Conservation (phyloP, 2,888 invertebrate genomes). For the Melieria omissa region DNA sequence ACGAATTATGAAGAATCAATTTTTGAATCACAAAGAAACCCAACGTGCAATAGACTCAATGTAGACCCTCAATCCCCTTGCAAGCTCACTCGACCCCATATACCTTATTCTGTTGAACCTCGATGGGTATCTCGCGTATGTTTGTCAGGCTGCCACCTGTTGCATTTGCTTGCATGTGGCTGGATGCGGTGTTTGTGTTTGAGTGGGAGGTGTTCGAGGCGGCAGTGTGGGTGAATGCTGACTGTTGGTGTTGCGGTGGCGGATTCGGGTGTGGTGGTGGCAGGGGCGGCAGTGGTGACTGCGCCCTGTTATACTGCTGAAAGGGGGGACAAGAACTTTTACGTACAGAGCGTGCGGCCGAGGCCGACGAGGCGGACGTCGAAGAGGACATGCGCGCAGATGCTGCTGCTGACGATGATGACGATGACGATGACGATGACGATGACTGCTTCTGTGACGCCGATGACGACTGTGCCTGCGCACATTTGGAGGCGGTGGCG, state of each 20-base stretch:
- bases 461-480: slow-evolving; percentile 38
- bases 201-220: slow-evolving; percentile 27
- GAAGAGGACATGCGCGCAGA: slow-evolving; percentile 48
- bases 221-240: slow-evolving; percentile 19
- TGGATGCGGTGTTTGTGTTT: slow-evolving; percentile 40
- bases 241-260: slow-evolving; percentile 34
- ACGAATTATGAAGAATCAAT: no score
- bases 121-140: slow-evolving; percentile 66
- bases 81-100: slow-evolving; percentile 15
- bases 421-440: slow-evolving; percentile 49
- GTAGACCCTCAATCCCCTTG: background rate
- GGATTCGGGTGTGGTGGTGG: slow-evolving; percentile 37
- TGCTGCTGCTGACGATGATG: slow-evolving; percentile 44
- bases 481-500: slow-evolving; percentile 29
- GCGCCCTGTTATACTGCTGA: slow-evolving; percentile 51
- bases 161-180: slow-evolving; percentile 14
- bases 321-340: slow-evolving; percentile 59
- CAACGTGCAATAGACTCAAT: background rate
- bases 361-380: slow-evolving; percentile 49
- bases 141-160: slow-evolving; percentile 45
- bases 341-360: slow-evolving; percentile 57
- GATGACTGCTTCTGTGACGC: slow-evolving; percentile 29
- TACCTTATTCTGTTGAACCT: slow-evolving; percentile 65
- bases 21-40: no score
- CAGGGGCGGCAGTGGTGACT: slow-evolving; percentile 39